Conservation (phyloP, 2,113 vertebrate species). For the Poeciliopsis occidentalis region DNA sequence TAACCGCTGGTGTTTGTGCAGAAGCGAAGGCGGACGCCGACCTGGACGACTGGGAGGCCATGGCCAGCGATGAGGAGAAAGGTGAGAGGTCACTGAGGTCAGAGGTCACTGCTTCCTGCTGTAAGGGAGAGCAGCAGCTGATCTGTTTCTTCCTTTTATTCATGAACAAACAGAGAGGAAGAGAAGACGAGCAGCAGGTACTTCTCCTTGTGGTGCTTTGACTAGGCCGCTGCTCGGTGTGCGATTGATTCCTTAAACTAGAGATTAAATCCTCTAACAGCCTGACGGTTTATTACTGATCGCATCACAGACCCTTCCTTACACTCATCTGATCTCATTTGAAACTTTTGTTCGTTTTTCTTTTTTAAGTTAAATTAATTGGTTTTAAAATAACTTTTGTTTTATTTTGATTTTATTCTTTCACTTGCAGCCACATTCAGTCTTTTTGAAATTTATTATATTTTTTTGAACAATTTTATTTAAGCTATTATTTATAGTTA, state of each 20-base stretch:
- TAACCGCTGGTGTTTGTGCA: conserved; percentile 36
- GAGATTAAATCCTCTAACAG: too few relatives aligned
- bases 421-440: neutral
- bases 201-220: neutral
- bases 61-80: conserved; percentile 93
- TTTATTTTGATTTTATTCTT: neutral
- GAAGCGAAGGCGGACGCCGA: conserved; percentile 79
- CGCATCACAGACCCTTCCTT: neutral
- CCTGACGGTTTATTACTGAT: neutral
- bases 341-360: too few relatives aligned
- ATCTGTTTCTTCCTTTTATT: conserved; percentile 10
- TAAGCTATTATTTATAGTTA: too few relatives aligned
- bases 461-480: too few relatives aligned
- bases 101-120: neutral
- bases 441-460: neutral
- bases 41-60: conserved; percentile 97
- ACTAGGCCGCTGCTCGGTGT: neutral
- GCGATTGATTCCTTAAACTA: too few relatives aligned
- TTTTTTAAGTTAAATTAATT: too few relatives aligned
- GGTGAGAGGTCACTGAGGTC: conserved; percentile 46
- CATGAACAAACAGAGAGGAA: conserved; percentile 18
- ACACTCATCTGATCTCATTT: neutral
- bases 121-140: too few relatives aligned
- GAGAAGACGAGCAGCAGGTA: conserved; percentile 25
- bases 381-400: neutral